Percentiles rank a stretch among this genome's conserved stretches.
phyloP scores from a whole-genome alignment of 2,113 vertebrate genomes.

The Heteronetta atricapilla region DNA sequence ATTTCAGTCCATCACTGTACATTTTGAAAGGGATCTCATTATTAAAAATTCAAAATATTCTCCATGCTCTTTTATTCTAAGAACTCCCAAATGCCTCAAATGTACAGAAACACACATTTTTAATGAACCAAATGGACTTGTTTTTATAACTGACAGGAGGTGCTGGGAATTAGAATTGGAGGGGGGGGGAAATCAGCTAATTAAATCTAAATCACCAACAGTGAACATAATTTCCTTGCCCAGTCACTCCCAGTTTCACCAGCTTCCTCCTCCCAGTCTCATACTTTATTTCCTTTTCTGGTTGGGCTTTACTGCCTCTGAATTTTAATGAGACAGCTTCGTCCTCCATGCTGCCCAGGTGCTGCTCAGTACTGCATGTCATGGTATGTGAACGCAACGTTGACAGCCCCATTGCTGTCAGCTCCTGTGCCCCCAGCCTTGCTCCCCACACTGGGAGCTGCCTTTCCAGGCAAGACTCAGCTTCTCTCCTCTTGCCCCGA shows the following conservation, averaged over 20 bases:
- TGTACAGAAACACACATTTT: slow-evolving; percentile 71
- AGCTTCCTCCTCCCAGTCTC: slow-evolving; percentile 23
- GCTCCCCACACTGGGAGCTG: neutral
- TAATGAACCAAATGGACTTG: slow-evolving; percentile 72
- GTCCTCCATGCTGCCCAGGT: neutral
- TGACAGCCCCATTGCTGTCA: slow-evolving; percentile 6
- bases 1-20: slow-evolving; percentile 37
- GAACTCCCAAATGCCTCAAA: slow-evolving; percentile 62
- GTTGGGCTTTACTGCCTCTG: slow-evolving; percentile 35
- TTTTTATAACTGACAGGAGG: slow-evolving; percentile 65
- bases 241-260: slow-evolving; percentile 58
- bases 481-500: neutral
- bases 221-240: slow-evolving; percentile 57
- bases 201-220: slow-evolving; percentile 61
- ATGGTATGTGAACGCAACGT: slow-evolving; percentile 3
- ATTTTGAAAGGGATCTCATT: slow-evolving; percentile 55
- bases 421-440: neutral
- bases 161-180: slow-evolving; percentile 51
- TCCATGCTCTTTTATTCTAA: slow-evolving; percentile 57
- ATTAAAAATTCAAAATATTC: slow-evolving; percentile 68
- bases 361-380: slow-evolving; percentile 16
- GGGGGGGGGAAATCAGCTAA: slow-evolving; percentile 38
- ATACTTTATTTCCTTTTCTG: slow-evolving; percentile 3
- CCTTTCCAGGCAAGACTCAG: neutral
- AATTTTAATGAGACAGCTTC: slow-evolving; percentile 49